Base-by-base conservation (phyloP, 2,888 invertebrate species). In the Archaeoteleia sp. region DNA sequence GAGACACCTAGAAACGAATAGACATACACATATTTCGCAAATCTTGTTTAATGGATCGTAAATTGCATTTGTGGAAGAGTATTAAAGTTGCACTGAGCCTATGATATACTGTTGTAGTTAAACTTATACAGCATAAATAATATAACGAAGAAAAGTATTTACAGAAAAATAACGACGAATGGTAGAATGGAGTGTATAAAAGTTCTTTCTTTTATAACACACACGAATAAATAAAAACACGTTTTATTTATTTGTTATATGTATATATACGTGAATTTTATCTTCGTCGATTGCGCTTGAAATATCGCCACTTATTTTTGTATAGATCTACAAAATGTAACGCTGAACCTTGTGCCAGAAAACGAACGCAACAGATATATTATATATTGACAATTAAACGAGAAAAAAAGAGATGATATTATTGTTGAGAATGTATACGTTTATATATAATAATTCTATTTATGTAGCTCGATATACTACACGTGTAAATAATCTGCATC, bases 301-400 rank as follows among this genome's bases (percentile, higher is more conserved):
- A 75, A 78, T 80, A 75, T 75, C 77, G 76, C 76, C 76, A 79
- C 79, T 84, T 84, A 84, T 84, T 84, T 84, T 84, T 84, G 78
- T 84, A 84, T 79, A 83, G 79, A 82, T 81, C 78, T 82, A 79
- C 75, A 73, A 77, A 67, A 45, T 71, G 67, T 73, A 78, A 79
- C 71, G 74, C 74, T 78, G 76, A 81, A 75, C 77, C 78, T 76
- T 78, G 81, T 81, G 84, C 82, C 81, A 83, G 79, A 82, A 72
- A 67, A 75, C 54, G 66, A 53, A 73, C 72, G 69, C 70, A 72
- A 75, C 65, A 74, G 70, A 76, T 66, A 67, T 67, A 66, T 54
- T 53, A 68, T 70, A 67, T 68, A 71, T 60, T 51, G 39, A 58
- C 55, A 48, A 51, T 62, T 72, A 39, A 30, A 46, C 27, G 53